Percentiles rank a stretch among this genome's conserved stretches.
These are phyloP conservation scores for Potorous gilbertii DNA, from an alignment of 2,797 vertebrate genomes.

Conservation along the genomic window DNA sequence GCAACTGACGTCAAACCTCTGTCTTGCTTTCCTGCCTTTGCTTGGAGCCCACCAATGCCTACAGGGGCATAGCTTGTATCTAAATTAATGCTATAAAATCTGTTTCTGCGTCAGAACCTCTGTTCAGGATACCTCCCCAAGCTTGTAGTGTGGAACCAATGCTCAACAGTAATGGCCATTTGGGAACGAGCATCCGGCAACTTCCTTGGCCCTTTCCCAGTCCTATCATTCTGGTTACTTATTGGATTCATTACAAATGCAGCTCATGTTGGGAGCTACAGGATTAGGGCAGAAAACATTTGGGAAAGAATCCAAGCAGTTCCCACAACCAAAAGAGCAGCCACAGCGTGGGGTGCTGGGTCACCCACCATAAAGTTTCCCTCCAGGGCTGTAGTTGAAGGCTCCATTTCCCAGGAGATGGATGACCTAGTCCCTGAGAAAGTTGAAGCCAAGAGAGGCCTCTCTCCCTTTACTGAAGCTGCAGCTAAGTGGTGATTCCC, in stretches of 20 bases:
- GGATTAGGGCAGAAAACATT: not conserved
- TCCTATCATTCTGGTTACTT: slow-evolving; percentile 21
- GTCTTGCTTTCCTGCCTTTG: not conserved
- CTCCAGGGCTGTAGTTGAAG: slow-evolving; percentile 15
- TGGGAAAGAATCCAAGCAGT: slow-evolving; percentile 3
- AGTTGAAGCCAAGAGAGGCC: slow-evolving; percentile 38
- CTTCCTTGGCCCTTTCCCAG: slow-evolving; percentile 24
- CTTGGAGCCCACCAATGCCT: not conserved
- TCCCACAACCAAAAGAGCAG: slow-evolving; percentile 4
- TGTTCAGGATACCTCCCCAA: slow-evolving; percentile 1
- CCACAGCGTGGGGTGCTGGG: slow-evolving; percentile 2
- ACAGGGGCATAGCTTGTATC: not conserved
- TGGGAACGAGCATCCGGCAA: slow-evolving; percentile 31
- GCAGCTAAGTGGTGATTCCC: slow-evolving; percentile 70
- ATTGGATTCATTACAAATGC: slow-evolving; percentile 41
- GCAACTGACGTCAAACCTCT: not conserved
- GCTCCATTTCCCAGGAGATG: slow-evolving; percentile 68
- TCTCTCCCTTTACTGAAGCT: slow-evolving; percentile 70
- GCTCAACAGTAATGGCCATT: slow-evolving; percentile 15
- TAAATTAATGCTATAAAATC: slow-evolving; percentile 25
- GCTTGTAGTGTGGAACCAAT: slow-evolving; percentile 25
- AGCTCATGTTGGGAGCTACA: slow-evolving; percentile 15
- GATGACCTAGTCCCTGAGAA: slow-evolving; percentile 69
- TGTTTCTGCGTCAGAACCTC: slow-evolving; percentile 22
- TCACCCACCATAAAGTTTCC: slow-evolving; percentile 21